Evolutionary conservation across 2,888 invertebrate genomes (phyloP).

Genomic region (Argyresthia albistria): DNA sequence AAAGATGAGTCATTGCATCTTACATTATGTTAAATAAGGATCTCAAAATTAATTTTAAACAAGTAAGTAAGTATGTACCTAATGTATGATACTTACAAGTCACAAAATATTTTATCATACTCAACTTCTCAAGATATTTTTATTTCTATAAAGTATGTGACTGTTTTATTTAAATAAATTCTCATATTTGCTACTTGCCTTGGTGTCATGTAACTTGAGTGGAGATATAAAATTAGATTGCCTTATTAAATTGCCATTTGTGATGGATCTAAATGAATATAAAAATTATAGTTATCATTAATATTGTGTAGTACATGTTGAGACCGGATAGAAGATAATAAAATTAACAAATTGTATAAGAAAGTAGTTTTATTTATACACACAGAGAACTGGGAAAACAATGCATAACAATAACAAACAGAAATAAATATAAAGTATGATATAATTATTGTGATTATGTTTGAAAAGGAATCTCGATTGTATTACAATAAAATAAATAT

Average conservation of each 20-base stretch:
- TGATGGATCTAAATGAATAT: constrained; percentile 47
- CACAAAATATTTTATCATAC: background rate
- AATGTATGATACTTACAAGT: no score
- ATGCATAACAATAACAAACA: constrained; percentile 8
- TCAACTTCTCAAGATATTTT: background rate
- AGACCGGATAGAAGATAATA: constrained; percentile 45
- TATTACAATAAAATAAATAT: constrained; percentile 3
- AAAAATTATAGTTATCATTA: constrained; percentile 32
- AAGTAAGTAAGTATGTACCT: no score
- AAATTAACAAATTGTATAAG: constrained; percentile 61
- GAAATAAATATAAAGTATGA: constrained; percentile 8
- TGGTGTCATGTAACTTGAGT: background rate
- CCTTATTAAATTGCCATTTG: constrained; percentile 59
- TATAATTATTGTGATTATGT: background rate
- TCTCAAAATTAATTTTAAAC: constrained; percentile 14
- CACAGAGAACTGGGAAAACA: background rate
- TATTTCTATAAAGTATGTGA: no score
- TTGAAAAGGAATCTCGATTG: background rate
- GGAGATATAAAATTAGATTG: constrained; percentile 27
- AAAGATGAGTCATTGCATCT: constrained; percentile 10
- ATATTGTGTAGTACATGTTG: constrained; percentile 59
- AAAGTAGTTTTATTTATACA: constrained; percentile 35
- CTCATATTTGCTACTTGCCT: background rate
- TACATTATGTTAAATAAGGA: constrained; percentile 13
- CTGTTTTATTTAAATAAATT: no score